Evolutionary conservation across 2,797 vertebrate species (phyloP), one percentile per base, ranked within the genome.

Genomic region (Typhlichthys subterraneus): DNA sequence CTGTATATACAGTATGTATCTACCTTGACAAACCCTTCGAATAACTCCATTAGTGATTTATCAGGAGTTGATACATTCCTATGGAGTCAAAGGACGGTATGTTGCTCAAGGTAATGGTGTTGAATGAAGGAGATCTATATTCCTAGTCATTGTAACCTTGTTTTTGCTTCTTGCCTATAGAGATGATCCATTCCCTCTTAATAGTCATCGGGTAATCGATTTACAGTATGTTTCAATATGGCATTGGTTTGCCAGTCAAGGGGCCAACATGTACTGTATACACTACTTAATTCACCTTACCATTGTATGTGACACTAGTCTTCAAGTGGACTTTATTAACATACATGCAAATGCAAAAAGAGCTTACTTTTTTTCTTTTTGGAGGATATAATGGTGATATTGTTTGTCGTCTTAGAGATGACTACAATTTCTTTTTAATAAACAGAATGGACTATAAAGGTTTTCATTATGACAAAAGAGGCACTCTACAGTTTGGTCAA

Each of bases 301-400:
- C 58, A 56, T 73, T 73, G 72, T 79, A 77, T 76, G 55, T 75
- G 79, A 91, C 86, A 90, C 89, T 91, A 90, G 69, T 67, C 61
- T 83, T 75, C 61, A 61, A 56, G 57, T 75, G 57, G 59, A 72
- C 73, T 80, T 80, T 19, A 57, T 83, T 51, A 48, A 72, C 86
- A 71, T 82, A 78, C 76, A 87, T 83, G 77, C 29, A 79, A 85
- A 82, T 63, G 31, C 14, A 57, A 42, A 19, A 45, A 55, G 54
- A 67, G 58, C 80, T 81, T 65, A 66, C 79, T 12, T 70, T 59
- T 63, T 70, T 57, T 63, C 70, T 76, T 80, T 73, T 72, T 48
- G 79, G 68, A 46, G 15, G 19, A 45, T 54, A 53, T 53, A 45
- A 48, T 58, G 50, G 49, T 63, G 8, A 67, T 73, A 63, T 75